Evolutionary conservation across 2,888 invertebrate genomes (phyloP).

Genomic region (Rhamphomyia laevipes): DNA sequence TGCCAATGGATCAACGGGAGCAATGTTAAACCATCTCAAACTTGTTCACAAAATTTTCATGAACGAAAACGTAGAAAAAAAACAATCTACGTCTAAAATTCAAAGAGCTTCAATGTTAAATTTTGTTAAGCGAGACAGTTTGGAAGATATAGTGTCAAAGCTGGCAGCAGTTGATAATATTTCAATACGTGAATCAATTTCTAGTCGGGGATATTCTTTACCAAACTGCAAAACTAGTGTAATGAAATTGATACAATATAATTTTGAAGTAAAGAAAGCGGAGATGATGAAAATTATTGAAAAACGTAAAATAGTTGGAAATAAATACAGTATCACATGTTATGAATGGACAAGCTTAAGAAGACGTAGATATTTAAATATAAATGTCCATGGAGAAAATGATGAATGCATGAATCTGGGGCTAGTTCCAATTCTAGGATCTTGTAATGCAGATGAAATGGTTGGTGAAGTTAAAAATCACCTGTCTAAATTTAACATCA

Average conservation of each 20-base stretch:
- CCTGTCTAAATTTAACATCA: constrained; percentile 1
- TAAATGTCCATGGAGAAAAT: constrained; percentile 2
- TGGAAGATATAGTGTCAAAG: too few relatives aligned
- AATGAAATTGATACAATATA: not conserved
- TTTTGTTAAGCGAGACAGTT: too few relatives aligned
- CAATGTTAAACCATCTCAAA: not conserved
- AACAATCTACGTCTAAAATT: too few relatives aligned
- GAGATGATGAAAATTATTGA: not conserved
- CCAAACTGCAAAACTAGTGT: not conserved
- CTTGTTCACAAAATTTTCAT: not conserved
- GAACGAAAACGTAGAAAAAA: not conserved
- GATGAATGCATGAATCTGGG: constrained; percentile 2
- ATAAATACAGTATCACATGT: not conserved
- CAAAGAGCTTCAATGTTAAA: too few relatives aligned
- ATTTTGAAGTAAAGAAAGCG: too few relatives aligned
- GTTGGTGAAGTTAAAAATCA: constrained; percentile 2
- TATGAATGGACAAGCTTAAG: not conserved
- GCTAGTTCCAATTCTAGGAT: constrained; percentile 2
- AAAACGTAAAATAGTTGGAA: not conserved
- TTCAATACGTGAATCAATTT: too few relatives aligned
- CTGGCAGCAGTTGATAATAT: too few relatives aligned
- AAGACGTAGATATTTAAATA: constrained; percentile 2
- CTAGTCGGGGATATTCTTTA: not conserved
- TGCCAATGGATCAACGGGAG: not conserved
- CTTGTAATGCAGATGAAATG: constrained; percentile 4